Evolutionary conservation across 37 sponge, comb jelly and placozoan genomes (phyloP), one percentile per base, ranked within the genome.

Genomic region (Ianthella basta): DNA sequence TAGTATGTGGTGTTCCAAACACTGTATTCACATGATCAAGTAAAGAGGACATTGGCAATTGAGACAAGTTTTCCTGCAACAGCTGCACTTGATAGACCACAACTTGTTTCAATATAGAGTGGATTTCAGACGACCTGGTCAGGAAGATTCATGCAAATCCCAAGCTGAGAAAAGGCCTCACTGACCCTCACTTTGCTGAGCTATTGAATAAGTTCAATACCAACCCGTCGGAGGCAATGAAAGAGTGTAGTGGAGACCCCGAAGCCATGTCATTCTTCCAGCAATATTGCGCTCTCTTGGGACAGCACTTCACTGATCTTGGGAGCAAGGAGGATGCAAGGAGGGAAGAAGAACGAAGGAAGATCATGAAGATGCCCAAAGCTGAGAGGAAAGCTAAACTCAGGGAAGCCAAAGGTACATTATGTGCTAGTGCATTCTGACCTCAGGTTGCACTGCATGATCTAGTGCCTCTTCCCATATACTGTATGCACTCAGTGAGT

Each of bases 111-210:
- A n/a, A n/a, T n/a, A n/a, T n/a, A 95, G 95, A 91, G 0, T 96
- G 97, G 97, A 19, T 96, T 38, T 91, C 91, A 20, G 97, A 91
- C 54, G 87, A 88, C 37, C 88, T 96, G 33, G 83, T 93, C 0
- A 65, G 79, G n/a, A 93, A 91, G 85, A 81, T 96, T 25, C 73
- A 80, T 72, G 37, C 66, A 27, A 89, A 93, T 65, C 92, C 94
- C 15, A 25, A 66, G 10, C 88, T 96, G 57, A 83, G 87, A 16
- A 36, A 84, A 29, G 88, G 74, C 10, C 84, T 96, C 59, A 56
- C 57, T 5, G 89, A 96, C 36, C 97, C 97, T 15, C 25, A 33
- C 25, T 84, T 93, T 19, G 33, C 64, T 36, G 57, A 85, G 39
- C 80, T 82, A 10, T 33, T 95, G 34, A 34, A 57, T 8, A 64